phyloP scores from a whole-genome alignment of 2,888 invertebrate species.

The Napeogenes sylphis region DNA sequence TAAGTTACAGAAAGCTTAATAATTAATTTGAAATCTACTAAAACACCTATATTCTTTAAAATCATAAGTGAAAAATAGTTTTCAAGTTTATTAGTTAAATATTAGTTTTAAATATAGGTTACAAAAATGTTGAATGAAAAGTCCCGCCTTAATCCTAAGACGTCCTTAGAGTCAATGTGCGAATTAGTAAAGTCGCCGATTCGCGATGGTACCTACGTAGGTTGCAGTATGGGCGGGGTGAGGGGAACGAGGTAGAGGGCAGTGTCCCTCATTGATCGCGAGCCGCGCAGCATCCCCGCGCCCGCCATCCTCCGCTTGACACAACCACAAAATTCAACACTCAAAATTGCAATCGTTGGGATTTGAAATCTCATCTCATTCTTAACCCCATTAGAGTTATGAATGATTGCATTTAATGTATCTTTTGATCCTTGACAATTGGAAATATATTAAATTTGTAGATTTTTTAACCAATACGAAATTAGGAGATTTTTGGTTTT shows the following conservation, averaged over 20 bases:
- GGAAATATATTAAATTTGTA: conserved; percentile 4
- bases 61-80: too few relatives aligned
- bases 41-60: too few relatives aligned
- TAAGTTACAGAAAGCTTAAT: too few relatives aligned
- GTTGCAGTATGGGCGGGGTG: conserved; percentile 40
- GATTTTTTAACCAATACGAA: neutral
- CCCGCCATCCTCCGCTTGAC: conserved; percentile 53
- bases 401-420: conserved; percentile 24
- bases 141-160: conserved; percentile 4
- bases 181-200: conserved; percentile 51
- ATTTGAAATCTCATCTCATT: conserved; percentile 45
- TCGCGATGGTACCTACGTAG: conserved; percentile 51
- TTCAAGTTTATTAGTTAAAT: conserved; percentile 5
- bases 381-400: conserved; percentile 36
- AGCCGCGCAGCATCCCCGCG: conserved; percentile 62
- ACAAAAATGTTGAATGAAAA: conserved; percentile 5
- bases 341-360: conserved; percentile 49
- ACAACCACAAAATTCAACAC: conserved; percentile 52
- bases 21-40: too few relatives aligned
- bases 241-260: conserved; percentile 40
- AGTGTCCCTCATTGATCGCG: conserved; percentile 72
- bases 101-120: neutral
- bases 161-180: conserved; percentile 46
- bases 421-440: conserved; percentile 13
- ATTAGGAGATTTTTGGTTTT: neutral